A percentile compares a stretch with the other conserved stretches of the same genome.
These are phyloP conservation scores for Actenoides lindsayi DNA, from an alignment of 2,113 vertebrate genomes.

Conservation along the genomic window DNA sequence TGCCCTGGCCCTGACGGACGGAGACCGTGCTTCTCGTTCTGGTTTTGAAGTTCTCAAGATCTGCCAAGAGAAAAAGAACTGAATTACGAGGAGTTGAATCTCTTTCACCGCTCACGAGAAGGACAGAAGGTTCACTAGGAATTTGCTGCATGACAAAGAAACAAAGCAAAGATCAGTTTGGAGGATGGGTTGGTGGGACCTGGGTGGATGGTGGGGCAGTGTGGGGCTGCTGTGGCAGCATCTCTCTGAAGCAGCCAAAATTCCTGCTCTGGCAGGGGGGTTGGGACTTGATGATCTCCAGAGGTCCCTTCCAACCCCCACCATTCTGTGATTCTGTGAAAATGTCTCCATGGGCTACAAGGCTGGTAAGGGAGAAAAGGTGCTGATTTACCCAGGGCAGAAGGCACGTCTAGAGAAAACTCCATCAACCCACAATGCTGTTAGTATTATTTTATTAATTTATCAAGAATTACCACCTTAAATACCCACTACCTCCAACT, in stretches of 20 bases:
- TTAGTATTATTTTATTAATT: not conserved
- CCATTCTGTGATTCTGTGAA: too few species aligned
- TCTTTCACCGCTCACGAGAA: not conserved
- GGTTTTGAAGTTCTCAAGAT: slow-evolving; percentile 94
- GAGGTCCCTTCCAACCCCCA: too few species aligned
- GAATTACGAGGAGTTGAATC: not conserved
- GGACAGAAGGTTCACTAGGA: not conserved
- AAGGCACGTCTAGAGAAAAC: not conserved
- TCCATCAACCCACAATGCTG: not conserved
- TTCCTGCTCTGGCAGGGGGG: too few species aligned
- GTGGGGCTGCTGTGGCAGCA: not conserved
- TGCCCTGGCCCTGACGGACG: slow-evolving; percentile 94
- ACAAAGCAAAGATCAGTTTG: not conserved
- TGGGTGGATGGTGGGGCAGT: rapidly evolving
- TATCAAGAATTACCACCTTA: not conserved
- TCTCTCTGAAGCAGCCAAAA: not conserved
- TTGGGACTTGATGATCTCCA: too few species aligned
- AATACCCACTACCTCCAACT: not conserved
- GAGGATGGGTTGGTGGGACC: not conserved
- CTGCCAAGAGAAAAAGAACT: slow-evolving; percentile 74
- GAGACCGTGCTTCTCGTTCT: slow-evolving; percentile 90
- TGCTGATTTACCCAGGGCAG: not conserved
- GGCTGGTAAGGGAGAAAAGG: not conserved
- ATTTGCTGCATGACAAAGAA: not conserved
- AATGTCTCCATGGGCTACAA: not conserved